Percentiles rank a stretch among this genome's conserved stretches.
Conservation (phyloP, 2,888 invertebrate species). For the Isoperla grammatica region DNA sequence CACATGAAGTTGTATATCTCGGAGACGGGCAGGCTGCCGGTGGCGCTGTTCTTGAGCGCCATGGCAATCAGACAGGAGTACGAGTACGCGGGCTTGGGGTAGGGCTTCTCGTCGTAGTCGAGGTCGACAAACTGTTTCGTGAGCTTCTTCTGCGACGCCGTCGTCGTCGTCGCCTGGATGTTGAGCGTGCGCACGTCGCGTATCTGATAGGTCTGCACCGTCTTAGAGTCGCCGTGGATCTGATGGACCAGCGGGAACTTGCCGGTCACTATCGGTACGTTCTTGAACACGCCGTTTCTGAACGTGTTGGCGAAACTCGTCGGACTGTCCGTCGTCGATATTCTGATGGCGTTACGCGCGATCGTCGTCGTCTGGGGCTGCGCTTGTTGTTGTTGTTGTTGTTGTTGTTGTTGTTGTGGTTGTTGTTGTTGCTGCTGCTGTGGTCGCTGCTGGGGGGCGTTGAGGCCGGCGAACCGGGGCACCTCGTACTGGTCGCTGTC, state of each 20-base stretch:
- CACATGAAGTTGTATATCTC: conserved; percentile 99
- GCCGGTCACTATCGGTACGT: neutral
- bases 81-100: conserved; percentile 95
- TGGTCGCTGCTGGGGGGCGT: conserved; percentile 44
- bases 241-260: too few relatives aligned
- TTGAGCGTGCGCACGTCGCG: conserved; percentile 1
- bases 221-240: neutral
- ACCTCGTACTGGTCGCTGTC: neutral
- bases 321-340: conserved; percentile 38
- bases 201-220: conserved; percentile 10
- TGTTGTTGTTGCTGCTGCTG: too few relatives aligned
- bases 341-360: conserved; percentile 35
- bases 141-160: neutral
- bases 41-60: conserved; percentile 93
- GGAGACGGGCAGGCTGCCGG: conserved; percentile 92
- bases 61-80: conserved; percentile 97
- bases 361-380: conserved; percentile 55
- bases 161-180: neutral
- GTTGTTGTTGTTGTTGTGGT: conserved; percentile 34
- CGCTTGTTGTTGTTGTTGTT: too few relatives aligned
- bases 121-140: conserved; percentile 18
- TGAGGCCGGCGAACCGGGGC: conserved; percentile 43
- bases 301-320: conserved; percentile 37
- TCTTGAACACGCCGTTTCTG: neutral
- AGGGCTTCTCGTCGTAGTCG: conserved; percentile 54